phyloP scores from a whole-genome alignment of 1,140 invertebrate genomes.

The Leptinotarsa lineolata region DNA sequence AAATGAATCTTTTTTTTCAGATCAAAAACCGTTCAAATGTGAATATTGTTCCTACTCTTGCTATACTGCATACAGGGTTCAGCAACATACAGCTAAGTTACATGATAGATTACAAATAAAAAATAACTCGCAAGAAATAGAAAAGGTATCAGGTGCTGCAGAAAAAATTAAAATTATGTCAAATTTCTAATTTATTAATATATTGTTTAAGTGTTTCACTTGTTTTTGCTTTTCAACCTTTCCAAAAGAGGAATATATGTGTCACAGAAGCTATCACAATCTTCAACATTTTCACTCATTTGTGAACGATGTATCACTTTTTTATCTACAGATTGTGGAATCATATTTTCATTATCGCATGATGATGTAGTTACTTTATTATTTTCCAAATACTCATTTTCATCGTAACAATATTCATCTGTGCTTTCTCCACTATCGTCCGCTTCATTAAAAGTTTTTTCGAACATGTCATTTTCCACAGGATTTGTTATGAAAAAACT shows the following conservation, averaged over 20 bases:
- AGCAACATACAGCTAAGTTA: slow-evolving; percentile 41
- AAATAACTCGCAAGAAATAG: not conserved
- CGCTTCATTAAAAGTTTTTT: slow-evolving; percentile 54
- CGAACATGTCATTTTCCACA: slow-evolving; percentile 48
- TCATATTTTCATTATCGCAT: no score
- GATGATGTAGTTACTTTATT: not conserved
- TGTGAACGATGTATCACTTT: not conserved
- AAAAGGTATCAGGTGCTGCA: not conserved
- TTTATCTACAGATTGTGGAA: slow-evolving; percentile 3
- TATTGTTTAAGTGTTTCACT: not conserved
- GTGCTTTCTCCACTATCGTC: slow-evolving; percentile 27
- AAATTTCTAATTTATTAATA: not conserved
- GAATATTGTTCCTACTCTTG: slow-evolving; percentile 37
- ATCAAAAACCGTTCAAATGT: slow-evolving; percentile 40
- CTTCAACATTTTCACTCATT: slow-evolving; percentile 6
- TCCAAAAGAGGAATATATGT: slow-evolving; percentile 40
- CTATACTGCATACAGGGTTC: slow-evolving; percentile 39
- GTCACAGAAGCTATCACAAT: slow-evolving; percentile 35
- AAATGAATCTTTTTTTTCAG: slow-evolving; percentile 28
- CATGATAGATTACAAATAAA: slow-evolving; percentile 32
- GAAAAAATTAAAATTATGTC: not conserved
- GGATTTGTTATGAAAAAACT: slow-evolving; percentile 44
- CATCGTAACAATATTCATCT: slow-evolving; percentile 25
- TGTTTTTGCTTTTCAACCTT: slow-evolving; percentile 34
- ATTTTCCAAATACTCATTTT: slow-evolving; percentile 17